A percentile compares a stretch with the other conserved stretches of the same genome.
These are phyloP conservation scores for Gymnocephalus cernua DNA, from an alignment of 2,113 vertebrate genomes.

Conservation along the genomic window DNA sequence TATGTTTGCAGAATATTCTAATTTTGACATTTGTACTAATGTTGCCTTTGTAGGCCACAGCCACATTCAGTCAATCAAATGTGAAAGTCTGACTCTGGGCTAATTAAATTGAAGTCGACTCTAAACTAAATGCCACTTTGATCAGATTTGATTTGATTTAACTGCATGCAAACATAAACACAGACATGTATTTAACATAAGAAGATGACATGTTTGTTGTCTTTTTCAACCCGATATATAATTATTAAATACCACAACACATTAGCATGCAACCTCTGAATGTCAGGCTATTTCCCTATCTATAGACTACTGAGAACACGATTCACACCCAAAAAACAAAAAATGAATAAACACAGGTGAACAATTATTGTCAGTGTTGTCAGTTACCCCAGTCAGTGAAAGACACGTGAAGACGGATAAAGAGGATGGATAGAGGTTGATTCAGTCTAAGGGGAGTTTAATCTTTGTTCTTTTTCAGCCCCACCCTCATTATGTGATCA, in stretches of 20 bases:
- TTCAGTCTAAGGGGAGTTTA: not conserved
- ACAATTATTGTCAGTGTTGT: no score
- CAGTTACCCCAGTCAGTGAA: no score
- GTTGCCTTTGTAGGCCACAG: not conserved
- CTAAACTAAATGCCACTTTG: constrained; percentile 8
- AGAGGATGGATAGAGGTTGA: not conserved
- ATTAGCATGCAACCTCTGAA: not conserved
- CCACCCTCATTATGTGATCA: not conserved
- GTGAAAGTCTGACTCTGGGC: constrained; percentile 3
- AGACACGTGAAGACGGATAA: not conserved
- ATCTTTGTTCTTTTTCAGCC: not conserved
- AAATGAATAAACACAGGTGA: not conserved
- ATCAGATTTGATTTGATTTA: constrained; percentile 5
- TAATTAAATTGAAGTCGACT: constrained; percentile 15
- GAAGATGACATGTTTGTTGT: not conserved
- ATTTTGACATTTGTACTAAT: constrained; percentile 61
- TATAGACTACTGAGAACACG: not conserved
- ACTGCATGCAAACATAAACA: not conserved
- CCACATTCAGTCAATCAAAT: not conserved
- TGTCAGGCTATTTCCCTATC: not conserved
- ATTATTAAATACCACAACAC: not conserved
- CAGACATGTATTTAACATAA: no score
- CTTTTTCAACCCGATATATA: not conserved
- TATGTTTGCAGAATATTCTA: constrained; percentile 45
- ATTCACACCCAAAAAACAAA: not conserved